A percentile compares a stretch with the other conserved stretches of the same genome.
phyloP scores from a whole-genome alignment of 2,797 vertebrate genomes.

The Tapera naevia region DNA sequence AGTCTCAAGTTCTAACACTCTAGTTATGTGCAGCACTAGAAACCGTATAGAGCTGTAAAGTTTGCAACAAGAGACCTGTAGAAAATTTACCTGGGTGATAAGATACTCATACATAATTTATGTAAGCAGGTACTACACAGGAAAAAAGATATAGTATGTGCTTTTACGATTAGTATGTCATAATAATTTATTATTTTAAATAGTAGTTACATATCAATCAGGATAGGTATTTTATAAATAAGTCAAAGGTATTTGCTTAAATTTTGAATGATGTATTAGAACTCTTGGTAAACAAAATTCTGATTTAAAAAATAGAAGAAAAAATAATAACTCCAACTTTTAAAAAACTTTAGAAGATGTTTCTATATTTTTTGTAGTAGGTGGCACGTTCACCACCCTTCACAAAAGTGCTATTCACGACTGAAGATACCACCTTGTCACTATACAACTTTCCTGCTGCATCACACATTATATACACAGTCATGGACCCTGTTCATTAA shows the following conservation, averaged over 20 bases:
- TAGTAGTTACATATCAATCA: not conserved
- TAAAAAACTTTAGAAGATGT: not conserved
- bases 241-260: not conserved
- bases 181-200: not conserved
- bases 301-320: not conserved
- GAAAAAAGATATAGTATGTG: not conserved
- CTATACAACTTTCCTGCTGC: not conserved
- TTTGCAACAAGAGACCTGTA: not conserved
- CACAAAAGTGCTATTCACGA: not conserved
- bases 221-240: not conserved
- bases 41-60: rapidly evolving
- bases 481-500: not conserved
- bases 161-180: not conserved
- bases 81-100: not conserved
- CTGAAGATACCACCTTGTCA: not conserved
- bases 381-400: not conserved
- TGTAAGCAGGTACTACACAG: not conserved
- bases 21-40: not conserved
- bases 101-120: not conserved
- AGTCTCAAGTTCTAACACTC: not conserved
- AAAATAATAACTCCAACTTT: not conserved
- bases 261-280: not conserved
- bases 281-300: not conserved
- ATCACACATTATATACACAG: not conserved
- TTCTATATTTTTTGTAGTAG: not conserved